phyloP scores from a whole-genome alignment of 2,797 vertebrate genomes.

The Oophaga sylvatica region DNA sequence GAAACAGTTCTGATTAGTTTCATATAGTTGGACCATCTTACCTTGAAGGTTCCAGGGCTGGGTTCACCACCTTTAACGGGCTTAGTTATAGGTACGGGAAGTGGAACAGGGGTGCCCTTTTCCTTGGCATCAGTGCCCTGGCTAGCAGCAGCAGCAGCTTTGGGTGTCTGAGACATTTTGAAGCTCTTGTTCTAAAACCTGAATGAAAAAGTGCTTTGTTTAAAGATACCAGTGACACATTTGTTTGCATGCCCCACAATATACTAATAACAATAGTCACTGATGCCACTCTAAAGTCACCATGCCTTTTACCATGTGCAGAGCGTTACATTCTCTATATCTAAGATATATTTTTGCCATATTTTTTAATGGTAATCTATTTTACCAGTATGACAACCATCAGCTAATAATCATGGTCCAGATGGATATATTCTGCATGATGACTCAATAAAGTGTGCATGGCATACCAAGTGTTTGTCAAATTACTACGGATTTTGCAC shows the following conservation, averaged over 20 bases:
- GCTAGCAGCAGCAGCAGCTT: slow-evolving; percentile 75
- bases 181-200: slow-evolving; percentile 64
- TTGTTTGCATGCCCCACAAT: background rate
- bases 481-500: background rate
- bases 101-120: slow-evolving; percentile 75
- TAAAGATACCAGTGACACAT: background rate
- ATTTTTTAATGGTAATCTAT: background rate
- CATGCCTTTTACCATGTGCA: background rate
- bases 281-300: background rate
- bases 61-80: slow-evolving; percentile 83
- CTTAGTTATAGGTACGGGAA: slow-evolving; percentile 64
- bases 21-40: slow-evolving; percentile 71
- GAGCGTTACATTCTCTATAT: background rate
- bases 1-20: background rate
- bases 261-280: background rate
- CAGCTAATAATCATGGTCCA: background rate
- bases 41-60: slow-evolving; percentile 82
- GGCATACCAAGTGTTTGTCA: background rate
- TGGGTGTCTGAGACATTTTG: slow-evolving; percentile 88
- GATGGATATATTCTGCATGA: background rate
- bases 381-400: background rate
- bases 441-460: background rate
- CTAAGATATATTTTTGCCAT: background rate
- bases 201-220: background rate
- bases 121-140: slow-evolving; percentile 85